Evolutionary conservation across 2,888 invertebrate species (phyloP), one percentile per base, ranked within the genome.

Genomic region (Busseola fusca): DNA sequence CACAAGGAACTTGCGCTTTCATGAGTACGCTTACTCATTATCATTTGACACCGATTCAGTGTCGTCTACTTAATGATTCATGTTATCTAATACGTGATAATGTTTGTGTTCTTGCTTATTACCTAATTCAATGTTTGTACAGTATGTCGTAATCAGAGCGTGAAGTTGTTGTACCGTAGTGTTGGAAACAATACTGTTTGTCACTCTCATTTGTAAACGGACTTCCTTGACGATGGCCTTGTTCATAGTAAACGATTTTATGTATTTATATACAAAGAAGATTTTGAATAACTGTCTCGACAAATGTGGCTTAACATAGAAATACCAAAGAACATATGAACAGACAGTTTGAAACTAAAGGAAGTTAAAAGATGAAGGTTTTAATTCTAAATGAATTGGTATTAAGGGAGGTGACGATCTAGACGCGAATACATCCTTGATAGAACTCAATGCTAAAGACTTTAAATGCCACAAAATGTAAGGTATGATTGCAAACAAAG

Each of bases 31-130:
- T 62, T 21, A 45, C 57, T 71, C 66, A 83, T 76, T 81, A 80
- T 69, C 77, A 80, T 76, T 76, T 84, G 86, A 86, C 86, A 85
- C 84, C 73, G 67, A 80, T 84, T 69, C 79, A 59, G 45, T 56
- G 67, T 64, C 68, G 79, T 75, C 69, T 70, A 84, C 70, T 74
- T 78, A 80, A 78, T 78, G 76, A 82, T 69, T 84, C 75, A 81
- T 65, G 74, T 86, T 86, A 85, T 85, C 84, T 82, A 82, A 86
- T 78, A 72, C 58, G 30, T 45, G 74, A 69, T 82, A 68, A 67
- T 69, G 78, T 82, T 69, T 66, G 59, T 60, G 59, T 80, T 62
- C 69, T 67, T 78, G 25, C 57, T 48, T 57, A 72, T 82, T 82
- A 82, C 78, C 45, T 78, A 59, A 77, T 81, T 59, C 48, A 50